Conservation (phyloP, 2,888 invertebrate genomes). For the Microchrysa polita region DNA sequence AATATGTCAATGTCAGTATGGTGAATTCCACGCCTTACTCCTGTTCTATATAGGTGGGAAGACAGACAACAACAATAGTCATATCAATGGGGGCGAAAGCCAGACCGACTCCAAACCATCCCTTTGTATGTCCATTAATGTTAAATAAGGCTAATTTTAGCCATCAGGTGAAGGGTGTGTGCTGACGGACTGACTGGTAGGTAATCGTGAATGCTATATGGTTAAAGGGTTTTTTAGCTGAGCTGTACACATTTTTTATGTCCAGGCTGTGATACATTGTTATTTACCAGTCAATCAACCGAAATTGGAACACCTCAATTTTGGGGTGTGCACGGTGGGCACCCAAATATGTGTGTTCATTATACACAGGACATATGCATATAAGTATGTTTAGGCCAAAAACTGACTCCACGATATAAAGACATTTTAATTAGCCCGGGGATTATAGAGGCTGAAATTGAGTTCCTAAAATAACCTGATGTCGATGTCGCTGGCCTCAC, state of each 20-base stretch:
- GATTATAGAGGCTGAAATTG: not conserved
- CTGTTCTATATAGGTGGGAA: no score
- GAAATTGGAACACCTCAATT: not conserved
- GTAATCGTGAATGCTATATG: not conserved
- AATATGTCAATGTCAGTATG: slow-evolving; percentile 31
- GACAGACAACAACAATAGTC: not conserved
- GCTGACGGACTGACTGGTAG: slow-evolving; percentile 3
- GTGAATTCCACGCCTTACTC: slow-evolving; percentile 32
- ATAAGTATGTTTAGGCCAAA: not conserved
- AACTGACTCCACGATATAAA: slow-evolving; percentile 7
- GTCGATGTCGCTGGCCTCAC: slow-evolving; percentile 11
- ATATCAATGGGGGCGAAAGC: slow-evolving; percentile 20
- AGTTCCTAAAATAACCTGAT: slow-evolving; percentile 28
- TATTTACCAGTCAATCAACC: not conserved
- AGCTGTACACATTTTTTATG: not conserved
- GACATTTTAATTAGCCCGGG: slow-evolving; percentile 35
- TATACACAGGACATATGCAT: not conserved
- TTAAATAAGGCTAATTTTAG: slow-evolving; percentile 36
- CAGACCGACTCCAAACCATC: slow-evolving; percentile 5
- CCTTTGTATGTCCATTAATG: slow-evolving; percentile 30
- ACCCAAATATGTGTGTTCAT: no score
- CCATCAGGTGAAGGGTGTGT: slow-evolving; percentile 2
- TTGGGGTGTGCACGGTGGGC: not conserved
- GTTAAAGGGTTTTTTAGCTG: not conserved
- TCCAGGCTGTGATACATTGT: not conserved